Conservation (phyloP, 1,140 invertebrate genomes). For the Zaprionus ghesquierei region DNA sequence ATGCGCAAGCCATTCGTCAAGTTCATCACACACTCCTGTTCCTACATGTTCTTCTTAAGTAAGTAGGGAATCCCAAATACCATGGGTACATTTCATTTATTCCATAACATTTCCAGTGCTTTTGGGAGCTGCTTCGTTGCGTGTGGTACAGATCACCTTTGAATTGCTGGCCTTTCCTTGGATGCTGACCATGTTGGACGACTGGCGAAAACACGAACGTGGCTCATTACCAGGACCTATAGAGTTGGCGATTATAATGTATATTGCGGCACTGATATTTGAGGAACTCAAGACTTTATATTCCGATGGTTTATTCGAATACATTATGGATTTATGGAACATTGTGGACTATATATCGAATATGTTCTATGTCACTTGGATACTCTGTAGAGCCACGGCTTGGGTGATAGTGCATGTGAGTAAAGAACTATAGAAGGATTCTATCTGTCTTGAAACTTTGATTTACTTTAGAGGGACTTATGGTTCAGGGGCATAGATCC, state of each 20-base stretch:
- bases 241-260: conserved; percentile 91
- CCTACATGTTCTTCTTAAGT: conserved; percentile 88
- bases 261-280: conserved; percentile 94
- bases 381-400: conserved; percentile 89
- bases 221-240: conserved; percentile 93
- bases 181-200: conserved; percentile 87
- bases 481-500: conserved; percentile 87
- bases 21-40: conserved; percentile 95
- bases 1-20: conserved; percentile 97
- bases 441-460: not conserved
- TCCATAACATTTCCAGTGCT: conserved; percentile 85
- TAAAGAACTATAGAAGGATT: not conserved
- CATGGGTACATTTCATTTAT: not conserved
- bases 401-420: conserved; percentile 90
- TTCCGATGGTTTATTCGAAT: conserved; percentile 93
- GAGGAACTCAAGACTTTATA: conserved; percentile 94
- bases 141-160: conserved; percentile 89
- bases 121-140: conserved; percentile 91
- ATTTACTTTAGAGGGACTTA: conserved; percentile 86
- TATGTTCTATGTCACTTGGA: conserved; percentile 95
- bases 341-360: conserved; percentile 98
- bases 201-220: conserved; percentile 90
- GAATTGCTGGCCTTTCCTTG: conserved; percentile 90
- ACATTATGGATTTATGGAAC: conserved; percentile 97
- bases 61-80: not conserved